Evolutionary conservation across 2,113 vertebrate genomes (phyloP).

Genomic region (Speoplatyrhinus poulsoni): DNA sequence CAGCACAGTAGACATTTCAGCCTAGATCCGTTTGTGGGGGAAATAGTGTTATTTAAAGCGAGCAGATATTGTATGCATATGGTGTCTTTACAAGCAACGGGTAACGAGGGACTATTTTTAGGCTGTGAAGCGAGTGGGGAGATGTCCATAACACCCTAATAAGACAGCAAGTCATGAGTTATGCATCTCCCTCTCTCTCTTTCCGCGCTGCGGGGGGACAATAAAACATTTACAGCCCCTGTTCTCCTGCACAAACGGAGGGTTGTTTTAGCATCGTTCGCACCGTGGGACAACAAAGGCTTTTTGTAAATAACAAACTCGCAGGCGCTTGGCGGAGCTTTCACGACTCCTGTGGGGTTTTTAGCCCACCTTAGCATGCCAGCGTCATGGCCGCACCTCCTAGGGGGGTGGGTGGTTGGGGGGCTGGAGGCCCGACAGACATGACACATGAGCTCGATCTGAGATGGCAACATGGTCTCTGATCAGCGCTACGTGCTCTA

Average conservation of each 20-base stretch:
- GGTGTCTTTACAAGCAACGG: neutral
- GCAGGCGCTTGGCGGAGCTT: conserved; percentile 20
- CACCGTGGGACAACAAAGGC: conserved; percentile 57
- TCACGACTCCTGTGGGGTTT: conserved; percentile 39
- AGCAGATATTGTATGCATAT: too few relatives aligned
- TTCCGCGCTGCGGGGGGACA: conserved; percentile 34
- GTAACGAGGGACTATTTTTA: conserved; percentile 3
- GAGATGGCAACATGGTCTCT: conserved; percentile 27
- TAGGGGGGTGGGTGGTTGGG: conserved; percentile 25
- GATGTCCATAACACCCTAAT: conserved; percentile 15
- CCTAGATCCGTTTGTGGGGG: too few relatives aligned
- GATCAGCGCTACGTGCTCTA: conserved; percentile 46
- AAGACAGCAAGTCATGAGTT: conserved; percentile 55
- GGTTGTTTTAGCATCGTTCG: conserved; percentile 56
- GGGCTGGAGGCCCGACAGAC: neutral
- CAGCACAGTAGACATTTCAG: too few relatives aligned
- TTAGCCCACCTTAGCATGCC: conserved; percentile 16
- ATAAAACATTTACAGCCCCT: conserved; percentile 61
- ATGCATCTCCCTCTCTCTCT: conserved; percentile 42
- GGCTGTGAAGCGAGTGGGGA: conserved; percentile 22
- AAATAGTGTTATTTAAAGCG: too few relatives aligned
- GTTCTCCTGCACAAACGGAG: conserved; percentile 46
- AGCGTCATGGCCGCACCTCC: conserved; percentile 37
- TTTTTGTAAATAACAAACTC: conserved; percentile 47
- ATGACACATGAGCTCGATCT: conserved; percentile 13